Evolutionary conservation across 2,888 invertebrate genomes (phyloP).

Genomic region (Drosophila peninsularis): DNA sequence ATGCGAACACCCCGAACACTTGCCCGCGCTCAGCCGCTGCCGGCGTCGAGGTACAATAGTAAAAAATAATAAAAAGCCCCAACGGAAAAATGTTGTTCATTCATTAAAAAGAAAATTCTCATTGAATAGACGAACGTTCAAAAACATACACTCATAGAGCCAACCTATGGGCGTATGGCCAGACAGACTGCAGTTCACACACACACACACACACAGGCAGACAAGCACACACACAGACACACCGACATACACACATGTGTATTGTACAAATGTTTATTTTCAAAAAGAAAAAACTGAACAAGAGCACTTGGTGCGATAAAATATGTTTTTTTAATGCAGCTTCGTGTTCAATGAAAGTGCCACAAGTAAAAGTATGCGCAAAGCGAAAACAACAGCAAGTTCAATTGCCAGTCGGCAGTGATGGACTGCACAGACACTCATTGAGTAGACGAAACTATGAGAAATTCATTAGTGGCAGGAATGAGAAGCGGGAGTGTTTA

Average conservation of each 20-base stretch:
- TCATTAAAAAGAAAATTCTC: constrained; percentile 70
- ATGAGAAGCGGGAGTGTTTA: neutral
- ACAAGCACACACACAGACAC: neutral
- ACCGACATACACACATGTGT: constrained; percentile 1
- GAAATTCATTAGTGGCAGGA: too few species aligned
- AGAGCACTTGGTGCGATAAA: constrained; percentile 56
- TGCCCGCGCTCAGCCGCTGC: neutral
- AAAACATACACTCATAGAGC: constrained; percentile 47
- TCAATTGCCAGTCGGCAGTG: neutral
- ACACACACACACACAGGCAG: neutral
- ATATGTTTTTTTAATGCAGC: constrained; percentile 72
- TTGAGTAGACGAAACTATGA: neutral
- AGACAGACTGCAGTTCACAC: constrained; percentile 34
- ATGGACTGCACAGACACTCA: constrained; percentile 4
- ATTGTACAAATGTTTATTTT: constrained; percentile 52
- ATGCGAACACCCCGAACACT: constrained; percentile 31
- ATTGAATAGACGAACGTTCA: constrained; percentile 61
- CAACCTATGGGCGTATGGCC: constrained; percentile 24
- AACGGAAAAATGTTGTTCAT: constrained; percentile 73
- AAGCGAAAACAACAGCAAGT: neutral
- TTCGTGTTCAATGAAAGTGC: constrained; percentile 66
- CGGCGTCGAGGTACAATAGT: constrained; percentile 10
- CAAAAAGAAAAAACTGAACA: constrained; percentile 27
- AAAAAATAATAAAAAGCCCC: constrained; percentile 38
- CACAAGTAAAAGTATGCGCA: constrained; percentile 47